Percentiles rank a stretch among this genome's conserved stretches.
phyloP scores from a whole-genome alignment of 2,888 invertebrate genomes.

The Melikaiella ostensackeni region DNA sequence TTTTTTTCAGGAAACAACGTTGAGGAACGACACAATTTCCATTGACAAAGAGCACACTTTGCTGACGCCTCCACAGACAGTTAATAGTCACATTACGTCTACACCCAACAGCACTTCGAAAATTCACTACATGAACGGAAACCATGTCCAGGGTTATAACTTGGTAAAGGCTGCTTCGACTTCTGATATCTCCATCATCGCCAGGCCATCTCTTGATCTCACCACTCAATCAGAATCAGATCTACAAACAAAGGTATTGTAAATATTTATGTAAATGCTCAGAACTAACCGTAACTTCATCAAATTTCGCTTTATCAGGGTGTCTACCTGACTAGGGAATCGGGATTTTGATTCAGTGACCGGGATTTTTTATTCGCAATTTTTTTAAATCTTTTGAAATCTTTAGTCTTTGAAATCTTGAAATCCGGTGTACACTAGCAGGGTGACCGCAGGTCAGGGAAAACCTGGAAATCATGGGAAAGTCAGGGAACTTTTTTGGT shows the following conservation, averaged over 20 bases:
- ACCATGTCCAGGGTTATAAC: conserved; percentile 44
- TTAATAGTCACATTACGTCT: conserved; percentile 44
- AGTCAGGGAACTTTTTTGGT: no score
- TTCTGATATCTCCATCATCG: conserved; percentile 59
- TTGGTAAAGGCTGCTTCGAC: conserved; percentile 60
- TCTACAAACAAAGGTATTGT: conserved; percentile 51
- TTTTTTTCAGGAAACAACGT: conserved; percentile 8
- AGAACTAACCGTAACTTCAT: no score
- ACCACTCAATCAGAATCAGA: conserved; percentile 60
- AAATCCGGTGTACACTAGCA: no score
- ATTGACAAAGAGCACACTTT: conserved; percentile 3
- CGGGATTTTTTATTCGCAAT: no score
- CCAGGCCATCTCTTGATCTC: conserved; percentile 56
- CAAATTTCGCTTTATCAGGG: no score
- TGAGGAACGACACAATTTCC: conserved; percentile 1
- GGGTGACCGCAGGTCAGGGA: no score
- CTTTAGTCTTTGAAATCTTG: no score
- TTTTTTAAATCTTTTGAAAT: no score
- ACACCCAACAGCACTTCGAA: conserved; percentile 55
- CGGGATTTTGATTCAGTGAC: no score
- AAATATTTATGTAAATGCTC: neutral
- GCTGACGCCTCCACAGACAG: neutral
- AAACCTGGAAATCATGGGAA: no score
- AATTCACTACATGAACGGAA: conserved; percentile 43
- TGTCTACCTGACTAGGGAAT: no score